Evolutionary conservation across 2,888 invertebrate species (phyloP).

Genomic region (Xylota segnis): DNA sequence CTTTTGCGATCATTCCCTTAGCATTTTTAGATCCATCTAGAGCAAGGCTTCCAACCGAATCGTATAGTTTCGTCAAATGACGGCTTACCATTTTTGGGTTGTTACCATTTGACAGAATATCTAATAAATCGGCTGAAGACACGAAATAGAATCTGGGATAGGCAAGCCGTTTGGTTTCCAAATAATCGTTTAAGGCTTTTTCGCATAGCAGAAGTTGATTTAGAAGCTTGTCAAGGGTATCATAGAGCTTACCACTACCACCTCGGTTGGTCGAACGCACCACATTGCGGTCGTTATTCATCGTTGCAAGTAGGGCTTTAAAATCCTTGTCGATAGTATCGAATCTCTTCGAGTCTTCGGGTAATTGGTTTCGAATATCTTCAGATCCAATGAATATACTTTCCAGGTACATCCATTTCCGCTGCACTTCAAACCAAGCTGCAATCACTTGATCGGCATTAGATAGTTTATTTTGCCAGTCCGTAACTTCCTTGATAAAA

Average conservation of each 20-base stretch:
- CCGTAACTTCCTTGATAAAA: constrained; percentile 93
- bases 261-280: constrained; percentile 93
- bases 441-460: constrained; percentile 94
- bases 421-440: constrained; percentile 95
- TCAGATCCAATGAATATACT: constrained; percentile 98
- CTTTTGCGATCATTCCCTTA: constrained; percentile 93
- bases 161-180: constrained; percentile 96
- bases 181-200: constrained; percentile 96
- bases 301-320: constrained; percentile 88
- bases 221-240: constrained; percentile 91
- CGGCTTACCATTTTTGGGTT: constrained; percentile 91
- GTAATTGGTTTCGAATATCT: constrained; percentile 95
- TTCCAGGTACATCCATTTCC: constrained; percentile 97
- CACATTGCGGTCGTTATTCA: constrained; percentile 92
- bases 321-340: constrained; percentile 94
- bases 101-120: constrained; percentile 92
- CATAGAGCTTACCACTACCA: constrained; percentile 89
- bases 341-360: constrained; percentile 95
- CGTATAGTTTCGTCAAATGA: constrained; percentile 96
- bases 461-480: constrained; percentile 95
- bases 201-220: constrained; percentile 92
- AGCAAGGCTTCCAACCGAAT: constrained; percentile 92
- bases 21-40: constrained; percentile 88
- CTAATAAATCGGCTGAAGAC: constrained; percentile 95
- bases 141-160: constrained; percentile 98